These are phyloP conservation scores for Desmodus rotundus DNA, from an alignment of 2,113 vertebrate genomes.

Conservation along the genomic window DNA sequence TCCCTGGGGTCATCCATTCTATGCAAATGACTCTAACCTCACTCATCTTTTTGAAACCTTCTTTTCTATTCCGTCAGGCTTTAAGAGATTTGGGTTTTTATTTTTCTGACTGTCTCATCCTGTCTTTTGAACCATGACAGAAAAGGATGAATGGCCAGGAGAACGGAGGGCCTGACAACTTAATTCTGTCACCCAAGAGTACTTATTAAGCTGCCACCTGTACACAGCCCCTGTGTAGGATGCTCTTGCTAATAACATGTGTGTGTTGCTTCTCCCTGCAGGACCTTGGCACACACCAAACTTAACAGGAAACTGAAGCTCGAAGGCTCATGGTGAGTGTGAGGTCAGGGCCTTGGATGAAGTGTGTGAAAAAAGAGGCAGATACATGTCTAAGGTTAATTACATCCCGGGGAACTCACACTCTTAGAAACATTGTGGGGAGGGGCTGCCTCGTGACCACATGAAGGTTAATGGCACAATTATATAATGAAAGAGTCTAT, in stretches of 20 bases:
- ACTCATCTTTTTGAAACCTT: conserved; percentile 6
- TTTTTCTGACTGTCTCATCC: conserved; percentile 7
- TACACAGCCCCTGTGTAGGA: background rate
- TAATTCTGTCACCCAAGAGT: conserved; percentile 31
- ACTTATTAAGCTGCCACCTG: conserved; percentile 44
- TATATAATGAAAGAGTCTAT: background rate
- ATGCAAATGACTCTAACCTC: background rate
- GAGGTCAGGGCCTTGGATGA: background rate
- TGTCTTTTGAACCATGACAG: conserved; percentile 32
- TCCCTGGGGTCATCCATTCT: background rate
- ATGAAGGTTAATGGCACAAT: background rate
- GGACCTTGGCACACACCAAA: conserved; percentile 40
- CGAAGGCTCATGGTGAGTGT: background rate
- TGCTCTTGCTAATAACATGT: background rate
- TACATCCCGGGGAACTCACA: background rate
- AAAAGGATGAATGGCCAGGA: conserved; percentile 46
- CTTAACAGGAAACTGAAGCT: conserved; percentile 15
- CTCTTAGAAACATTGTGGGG: background rate
- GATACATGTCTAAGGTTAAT: conserved; percentile 24
- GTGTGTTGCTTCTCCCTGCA: background rate
- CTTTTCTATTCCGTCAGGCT: conserved; percentile 3
- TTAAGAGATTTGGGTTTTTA: conserved; percentile 8
- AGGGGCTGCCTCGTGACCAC: background rate
- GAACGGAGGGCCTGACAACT: conserved; percentile 42
- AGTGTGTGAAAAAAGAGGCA: background rate